Conservation (phyloP, 2,113 vertebrate genomes). For the Chunga burmeisteri region DNA sequence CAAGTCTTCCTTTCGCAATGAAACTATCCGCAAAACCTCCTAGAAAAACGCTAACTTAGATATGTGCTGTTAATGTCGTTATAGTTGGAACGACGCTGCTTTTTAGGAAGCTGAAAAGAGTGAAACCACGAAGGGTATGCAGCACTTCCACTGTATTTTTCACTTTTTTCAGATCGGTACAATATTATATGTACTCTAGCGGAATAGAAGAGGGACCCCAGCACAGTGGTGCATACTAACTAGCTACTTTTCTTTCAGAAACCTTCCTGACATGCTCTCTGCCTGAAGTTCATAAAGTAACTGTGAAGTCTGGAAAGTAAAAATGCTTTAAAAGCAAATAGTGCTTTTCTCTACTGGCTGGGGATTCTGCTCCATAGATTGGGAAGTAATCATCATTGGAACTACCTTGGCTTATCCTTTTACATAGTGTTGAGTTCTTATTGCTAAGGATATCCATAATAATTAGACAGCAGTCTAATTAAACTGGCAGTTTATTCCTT, state of each 20-base stretch:
- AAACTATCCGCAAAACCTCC: background rate
- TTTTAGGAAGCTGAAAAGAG: background rate
- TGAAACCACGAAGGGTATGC: accelerated
- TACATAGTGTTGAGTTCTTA: background rate
- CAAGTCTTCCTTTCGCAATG: background rate
- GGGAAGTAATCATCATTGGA: background rate
- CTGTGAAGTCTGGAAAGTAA: background rate
- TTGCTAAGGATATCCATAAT: background rate
- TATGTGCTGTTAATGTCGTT: background rate
- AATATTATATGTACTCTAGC: background rate
- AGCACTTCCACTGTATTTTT: background rate
- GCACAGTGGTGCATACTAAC: background rate
- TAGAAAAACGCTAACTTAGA: background rate
- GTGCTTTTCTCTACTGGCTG: background rate
- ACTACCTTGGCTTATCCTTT: background rate
- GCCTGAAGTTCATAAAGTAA: background rate
- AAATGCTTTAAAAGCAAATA: background rate
- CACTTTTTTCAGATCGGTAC: background rate
- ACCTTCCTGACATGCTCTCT: background rate
- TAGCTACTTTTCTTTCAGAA: background rate
- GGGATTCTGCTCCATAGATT: background rate
- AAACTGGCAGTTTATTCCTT: conserved; percentile 5
- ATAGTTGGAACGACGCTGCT: background rate
- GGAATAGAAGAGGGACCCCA: background rate
- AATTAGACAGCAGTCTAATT: background rate